Conservation (phyloP, 2,888 invertebrate species). For the Heliconius ethilla region DNA sequence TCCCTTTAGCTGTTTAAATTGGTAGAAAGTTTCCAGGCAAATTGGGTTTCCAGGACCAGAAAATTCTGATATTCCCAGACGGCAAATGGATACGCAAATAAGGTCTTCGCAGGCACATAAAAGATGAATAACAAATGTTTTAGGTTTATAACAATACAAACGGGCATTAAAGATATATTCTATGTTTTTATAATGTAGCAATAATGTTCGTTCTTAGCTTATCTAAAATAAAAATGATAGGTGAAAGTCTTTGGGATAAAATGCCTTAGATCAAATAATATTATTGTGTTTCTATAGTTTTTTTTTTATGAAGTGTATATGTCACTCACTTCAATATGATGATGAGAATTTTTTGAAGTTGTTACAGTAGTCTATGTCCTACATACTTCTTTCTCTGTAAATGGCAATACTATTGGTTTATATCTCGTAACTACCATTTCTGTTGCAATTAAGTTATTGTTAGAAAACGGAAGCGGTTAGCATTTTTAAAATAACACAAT, state of each 20-base stretch:
- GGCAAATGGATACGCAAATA: conserved; percentile 18
- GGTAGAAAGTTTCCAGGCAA: conserved; percentile 18
- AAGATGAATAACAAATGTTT: conserved; percentile 21
- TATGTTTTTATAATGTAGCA: background rate
- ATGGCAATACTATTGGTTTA: background rate
- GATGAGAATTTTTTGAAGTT: background rate
- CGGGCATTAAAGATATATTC: background rate
- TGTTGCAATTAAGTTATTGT: background rate
- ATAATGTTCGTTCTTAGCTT: background rate
- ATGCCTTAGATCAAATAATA: no score
- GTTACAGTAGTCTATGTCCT: background rate
- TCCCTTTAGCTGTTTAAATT: conserved; percentile 27
- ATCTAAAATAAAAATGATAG: background rate
- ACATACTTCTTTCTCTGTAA: background rate
- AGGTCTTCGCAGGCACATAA: conserved; percentile 3
- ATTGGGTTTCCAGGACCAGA: conserved; percentile 17
- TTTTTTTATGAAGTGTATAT: no score
- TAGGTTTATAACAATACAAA: conserved; percentile 1
- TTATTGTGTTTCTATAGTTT: no score
- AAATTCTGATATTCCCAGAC: conserved; percentile 23
- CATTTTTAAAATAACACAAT: no score
- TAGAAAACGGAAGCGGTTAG: no score
- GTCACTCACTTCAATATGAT: no score
- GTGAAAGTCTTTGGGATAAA: background rate
- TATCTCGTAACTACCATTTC: no score